Evolutionary conservation across 2,888 invertebrate species (phyloP), one percentile per base, ranked within the genome.

Genomic region (Conus canariensis): DNA sequence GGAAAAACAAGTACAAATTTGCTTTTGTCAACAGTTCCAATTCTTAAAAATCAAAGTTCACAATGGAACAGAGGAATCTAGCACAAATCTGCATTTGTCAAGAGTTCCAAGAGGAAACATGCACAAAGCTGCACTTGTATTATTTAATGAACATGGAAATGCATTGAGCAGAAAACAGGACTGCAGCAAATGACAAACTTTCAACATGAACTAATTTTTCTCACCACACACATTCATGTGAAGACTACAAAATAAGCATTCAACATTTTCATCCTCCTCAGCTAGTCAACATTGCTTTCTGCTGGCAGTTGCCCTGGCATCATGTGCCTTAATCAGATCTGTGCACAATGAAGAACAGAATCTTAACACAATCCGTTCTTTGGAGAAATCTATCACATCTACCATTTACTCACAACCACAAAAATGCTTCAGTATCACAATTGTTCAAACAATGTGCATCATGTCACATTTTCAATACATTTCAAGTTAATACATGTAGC

Each of bases 121-220:
- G 22, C 14, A 59, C 16, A 59, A 59, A 59, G 45, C 30, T 45
- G 9, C 59, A n/a, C 30, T 85, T 85, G 56, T 25, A 60, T 85
- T 60, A 25, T 59, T 60, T 14, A 60, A 86, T 86, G 60, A 86
- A 86, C 86, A 86, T 86, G 86, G 67, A 86, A 86, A 86, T 86
- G 86, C 45, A 25, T 67, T 86, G 86, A 86, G 86, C 86, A 86
- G 86, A 60, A 86, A 86, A 64, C 30, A 64, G 8, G 14, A 86
- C 30, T 60, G 30, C 60, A 60, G 30, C 86, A 59, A 86, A 86
- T 45, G 45, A 86, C 45, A 86, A 19, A 67, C 30, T 45, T 12
- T 25, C 16, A 12, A 25, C 64, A 60, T 25, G 14, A 83, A 22
- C 22, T 14, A 85, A 7, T 5, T 25, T 14, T 12, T n/a, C 16